Base-by-base conservation (phyloP, 2,888 invertebrate genomes). In the Gordius sp. region DNA sequence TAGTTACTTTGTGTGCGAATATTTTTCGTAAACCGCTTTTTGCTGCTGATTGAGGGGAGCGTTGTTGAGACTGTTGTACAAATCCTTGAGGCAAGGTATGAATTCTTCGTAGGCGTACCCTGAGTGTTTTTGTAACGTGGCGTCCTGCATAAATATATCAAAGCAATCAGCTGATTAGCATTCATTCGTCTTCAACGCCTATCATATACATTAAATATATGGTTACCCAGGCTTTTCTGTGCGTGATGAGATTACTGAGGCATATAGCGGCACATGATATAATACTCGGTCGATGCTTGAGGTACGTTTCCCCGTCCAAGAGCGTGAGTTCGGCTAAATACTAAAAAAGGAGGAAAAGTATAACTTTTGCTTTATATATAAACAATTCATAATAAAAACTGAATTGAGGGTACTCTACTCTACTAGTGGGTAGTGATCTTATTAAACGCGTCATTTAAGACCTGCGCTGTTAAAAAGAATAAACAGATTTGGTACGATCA, bases 261-360 rank as follows among this genome's bases (percentile, higher is more conserved):
- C 66, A 68, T 26, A 68, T 59, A 2, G 67, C 64, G 2, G 70
- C 64, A 13, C 70, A 68, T 18, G 71, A 70, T 25, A 69, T 64
- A 16, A 64, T 60, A 58, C 70, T 71, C 2, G 70, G 69, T 8
- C 64, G 60, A 61, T 64, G 69, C 25, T 62, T 61, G 55, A 71
- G 63, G 63, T 64, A 71, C 2, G 63, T 62, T 23, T 67, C 68
- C 55, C 64, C 62, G 54, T 70, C 68, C 25, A 71, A 59, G 55
- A 71, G 60, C 1, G 69, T 65, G 59, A 68, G 60, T 62, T 71
- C 71, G 18, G 64, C 61, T 58, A 71, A 60, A 60, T 68, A 71
- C 66, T 70, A 64, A 25, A 65, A 63, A 8, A 59, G 33, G 59
- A 52, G 60, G 59, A 27, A 47, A 47, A 47, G 23, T n/a, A 18